Evolutionary conservation across 2,888 invertebrate species (phyloP), one percentile per base, ranked within the genome.

Genomic region (Thera obeliscata): DNA sequence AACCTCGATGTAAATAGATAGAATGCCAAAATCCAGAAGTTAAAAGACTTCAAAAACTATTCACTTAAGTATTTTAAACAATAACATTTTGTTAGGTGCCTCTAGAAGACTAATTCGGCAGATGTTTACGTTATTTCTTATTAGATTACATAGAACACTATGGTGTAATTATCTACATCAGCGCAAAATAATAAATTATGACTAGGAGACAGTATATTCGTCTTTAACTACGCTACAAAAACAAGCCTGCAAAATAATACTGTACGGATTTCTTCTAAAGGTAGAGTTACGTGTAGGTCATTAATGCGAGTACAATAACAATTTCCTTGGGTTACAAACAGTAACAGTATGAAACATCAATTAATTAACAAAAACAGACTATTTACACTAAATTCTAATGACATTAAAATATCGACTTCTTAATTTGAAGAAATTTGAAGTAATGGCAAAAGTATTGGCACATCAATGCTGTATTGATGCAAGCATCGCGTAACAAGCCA

Each of bases 51-150:
- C 88, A 80, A 89, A 88, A 90, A 87, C 86, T 87, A 86, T 85
- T 81, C 22, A 22, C 22, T 1, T 76, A 76, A 80, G 78, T 61
- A 64, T 56, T 54, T 56, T 57, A 81, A 83, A 82, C 77, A 83
- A 77, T 81, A 80, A 78, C 6, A 78, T 65, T 58, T 55, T 60
- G 65, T 74, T 75, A 82, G 77, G 79, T 82, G 81, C 82, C 88
- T 89, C 88, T 87, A 87, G 87, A 87, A 88, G 84, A 88, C 89
- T 92, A 91, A 91, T 91, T 91, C 92, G 91, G 92, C 87, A 88
- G 86, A 87, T 87, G 76, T 85, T 89, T 83, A 82, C 72, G 78
- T 82, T 83, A 72, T 83, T 81, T 83, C 82, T 76, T 85, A 85
- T 61, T 54, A 66, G 50, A 83, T 55, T 84, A 86, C 83, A 87